Evolutionary conservation across 2,888 invertebrate genomes (phyloP).

Genomic region (Charanyca ferruginea): DNA sequence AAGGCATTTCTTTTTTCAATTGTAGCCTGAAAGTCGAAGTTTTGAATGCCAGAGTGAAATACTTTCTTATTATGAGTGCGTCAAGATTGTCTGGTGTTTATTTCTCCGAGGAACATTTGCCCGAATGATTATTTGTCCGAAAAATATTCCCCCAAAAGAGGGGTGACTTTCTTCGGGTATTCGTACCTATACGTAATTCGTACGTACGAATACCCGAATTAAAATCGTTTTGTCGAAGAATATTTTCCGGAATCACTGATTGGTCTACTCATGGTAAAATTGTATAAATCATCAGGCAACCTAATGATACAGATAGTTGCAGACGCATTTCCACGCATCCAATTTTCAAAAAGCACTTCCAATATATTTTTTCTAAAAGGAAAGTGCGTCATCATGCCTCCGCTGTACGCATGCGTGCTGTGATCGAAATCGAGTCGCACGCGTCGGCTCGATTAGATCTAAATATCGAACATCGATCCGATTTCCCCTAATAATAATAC

Average conservation of each 20-base stretch:
- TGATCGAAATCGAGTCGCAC: slow-evolving; percentile 50
- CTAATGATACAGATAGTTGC: slow-evolving; percentile 8
- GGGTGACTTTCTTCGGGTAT: too few species aligned
- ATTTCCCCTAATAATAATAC: slow-evolving; percentile 71
- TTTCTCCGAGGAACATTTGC: too few species aligned
- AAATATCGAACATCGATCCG: slow-evolving; percentile 57
- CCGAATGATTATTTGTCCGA: too few species aligned
- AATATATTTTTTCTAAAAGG: slow-evolving; percentile 52
- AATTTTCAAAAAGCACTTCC: slow-evolving; percentile 49
- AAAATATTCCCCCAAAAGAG: too few species aligned
- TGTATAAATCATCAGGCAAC: not conserved
- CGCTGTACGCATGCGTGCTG: slow-evolving; percentile 59
- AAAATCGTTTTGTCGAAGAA: too few species aligned
- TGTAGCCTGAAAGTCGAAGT: too few species aligned
- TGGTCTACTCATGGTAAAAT: too few species aligned
- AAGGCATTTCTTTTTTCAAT: not conserved
- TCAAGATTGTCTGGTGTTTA: too few species aligned
- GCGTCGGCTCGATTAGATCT: slow-evolving; percentile 68
- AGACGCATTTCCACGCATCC: slow-evolving; percentile 20
- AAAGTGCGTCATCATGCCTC: slow-evolving; percentile 68
- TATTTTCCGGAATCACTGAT: too few species aligned
- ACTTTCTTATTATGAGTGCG: too few species aligned
- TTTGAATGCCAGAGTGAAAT: not conserved
- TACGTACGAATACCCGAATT: too few species aligned
- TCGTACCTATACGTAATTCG: too few species aligned